These are phyloP conservation scores for Drusus annulatus DNA, from an alignment of 1,140 invertebrate genomes.

Conservation along the genomic window DNA sequence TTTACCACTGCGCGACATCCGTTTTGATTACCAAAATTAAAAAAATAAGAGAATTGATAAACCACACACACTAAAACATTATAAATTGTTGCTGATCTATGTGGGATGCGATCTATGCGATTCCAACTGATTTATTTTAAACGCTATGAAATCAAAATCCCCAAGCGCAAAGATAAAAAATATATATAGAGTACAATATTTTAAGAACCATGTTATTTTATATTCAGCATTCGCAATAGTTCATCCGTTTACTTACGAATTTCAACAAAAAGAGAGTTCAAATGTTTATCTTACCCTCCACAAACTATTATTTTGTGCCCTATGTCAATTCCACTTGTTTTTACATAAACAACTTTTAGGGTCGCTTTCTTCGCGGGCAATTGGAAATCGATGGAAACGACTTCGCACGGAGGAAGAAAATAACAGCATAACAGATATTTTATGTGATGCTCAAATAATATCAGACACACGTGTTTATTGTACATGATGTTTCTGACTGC, in stretches of 20 bases:
- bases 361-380: background rate
- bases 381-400: background rate
- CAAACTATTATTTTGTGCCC: constrained; percentile 7
- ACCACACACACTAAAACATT: no score
- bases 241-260: background rate
- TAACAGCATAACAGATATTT: no score
- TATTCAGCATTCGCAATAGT: background rate
- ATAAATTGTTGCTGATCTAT: background rate
- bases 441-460: no score
- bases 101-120: background rate
- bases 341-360: constrained; percentile 17
- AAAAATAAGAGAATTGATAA: no score
- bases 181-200: background rate
- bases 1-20: no score
- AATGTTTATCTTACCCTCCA: constrained; percentile 4
- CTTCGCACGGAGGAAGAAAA: no score
- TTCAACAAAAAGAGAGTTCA: constrained; percentile 6
- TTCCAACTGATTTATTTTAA: background rate
- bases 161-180: background rate
- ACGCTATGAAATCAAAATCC: background rate
- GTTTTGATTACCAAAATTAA: no score
- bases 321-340: background rate
- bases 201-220: background rate
- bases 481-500: no score
- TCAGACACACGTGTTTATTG: no score